These are phyloP conservation scores for Gari tellinella DNA, from an alignment of 2,888 invertebrate species.

Conservation along the genomic window DNA sequence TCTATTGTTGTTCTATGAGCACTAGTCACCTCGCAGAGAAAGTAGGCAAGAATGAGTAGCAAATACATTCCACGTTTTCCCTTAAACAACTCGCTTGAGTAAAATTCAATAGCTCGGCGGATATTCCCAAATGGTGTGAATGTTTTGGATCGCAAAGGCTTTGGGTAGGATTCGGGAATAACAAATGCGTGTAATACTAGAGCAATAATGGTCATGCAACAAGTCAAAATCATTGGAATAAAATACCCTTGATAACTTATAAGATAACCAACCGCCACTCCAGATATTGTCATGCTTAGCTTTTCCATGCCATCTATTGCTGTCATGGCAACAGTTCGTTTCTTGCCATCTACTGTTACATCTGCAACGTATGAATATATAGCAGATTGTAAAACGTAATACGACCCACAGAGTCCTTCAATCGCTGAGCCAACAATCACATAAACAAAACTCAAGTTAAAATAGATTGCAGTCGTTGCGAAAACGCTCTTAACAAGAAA, in stretches of 20 bases:
- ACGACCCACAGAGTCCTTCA: not conserved
- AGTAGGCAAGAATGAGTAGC: slow-evolving; percentile 20
- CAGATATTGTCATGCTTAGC: not conserved
- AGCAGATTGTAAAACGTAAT: not conserved
- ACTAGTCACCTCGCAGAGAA: slow-evolving; percentile 12
- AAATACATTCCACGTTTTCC: slow-evolving; percentile 23
- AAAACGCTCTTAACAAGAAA: not conserved
- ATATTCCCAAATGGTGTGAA: slow-evolving; percentile 2
- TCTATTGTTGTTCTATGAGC: slow-evolving; percentile 12
- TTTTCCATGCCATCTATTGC: not conserved
- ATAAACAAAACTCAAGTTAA: not conserved
- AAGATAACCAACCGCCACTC: not conserved
- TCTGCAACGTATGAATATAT: slow-evolving; percentile 4
- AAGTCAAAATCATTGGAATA: not conserved
- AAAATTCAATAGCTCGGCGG: slow-evolving; percentile 17
- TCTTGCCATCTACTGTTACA: not conserved
- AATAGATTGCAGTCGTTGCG: not conserved
- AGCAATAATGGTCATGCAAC: not conserved
- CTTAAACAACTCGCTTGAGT: slow-evolving; percentile 8
- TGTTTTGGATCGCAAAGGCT: slow-evolving; percentile 6
- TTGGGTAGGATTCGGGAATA: slow-evolving; percentile 27
- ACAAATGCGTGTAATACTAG: not conserved
- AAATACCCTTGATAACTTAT: not conserved
- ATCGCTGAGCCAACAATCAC: not conserved
- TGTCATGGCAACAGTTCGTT: not conserved